These are phyloP conservation scores for Limnephilus lunatus DNA, from an alignment of 2,888 invertebrate genomes.

Conservation along the genomic window DNA sequence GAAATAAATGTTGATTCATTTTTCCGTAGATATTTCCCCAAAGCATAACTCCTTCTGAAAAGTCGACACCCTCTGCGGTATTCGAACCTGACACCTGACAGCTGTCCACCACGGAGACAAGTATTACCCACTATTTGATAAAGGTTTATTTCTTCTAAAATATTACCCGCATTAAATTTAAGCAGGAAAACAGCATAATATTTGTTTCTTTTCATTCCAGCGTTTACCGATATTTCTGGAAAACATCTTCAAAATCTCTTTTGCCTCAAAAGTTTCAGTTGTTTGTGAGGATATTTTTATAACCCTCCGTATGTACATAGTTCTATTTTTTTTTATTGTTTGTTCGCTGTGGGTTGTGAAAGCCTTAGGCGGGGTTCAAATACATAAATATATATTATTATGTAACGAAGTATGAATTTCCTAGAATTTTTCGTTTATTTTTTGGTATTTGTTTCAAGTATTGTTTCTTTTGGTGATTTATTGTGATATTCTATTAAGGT, in stretches of 20 bases:
- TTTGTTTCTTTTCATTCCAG: neutral
- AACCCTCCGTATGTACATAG: no score
- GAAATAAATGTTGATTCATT: neutral
- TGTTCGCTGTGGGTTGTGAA: no score
- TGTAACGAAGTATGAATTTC: no score
- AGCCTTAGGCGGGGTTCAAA: no score
- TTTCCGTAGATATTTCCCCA: neutral
- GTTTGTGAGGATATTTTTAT: neutral
- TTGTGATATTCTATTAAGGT: no score
- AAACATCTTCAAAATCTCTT: neutral
- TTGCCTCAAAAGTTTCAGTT: neutral
- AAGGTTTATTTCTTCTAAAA: neutral
- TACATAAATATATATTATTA: no score
- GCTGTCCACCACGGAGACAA: neutral
- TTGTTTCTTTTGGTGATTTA: no score
- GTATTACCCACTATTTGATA: neutral
- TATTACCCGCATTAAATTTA: neutral
- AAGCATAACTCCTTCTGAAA: neutral
- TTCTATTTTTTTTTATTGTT: no score
- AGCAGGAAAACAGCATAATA: neutral
- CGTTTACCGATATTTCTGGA: neutral
- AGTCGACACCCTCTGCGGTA: neutral
- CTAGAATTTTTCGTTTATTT: no score
- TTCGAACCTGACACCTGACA: neutral
- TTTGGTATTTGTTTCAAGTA: no score